Evolutionary conservation across 2,113 vertebrate species (phyloP), one percentile per base, ranked within the genome.

Genomic region (Triplophysa tibetana): DNA sequence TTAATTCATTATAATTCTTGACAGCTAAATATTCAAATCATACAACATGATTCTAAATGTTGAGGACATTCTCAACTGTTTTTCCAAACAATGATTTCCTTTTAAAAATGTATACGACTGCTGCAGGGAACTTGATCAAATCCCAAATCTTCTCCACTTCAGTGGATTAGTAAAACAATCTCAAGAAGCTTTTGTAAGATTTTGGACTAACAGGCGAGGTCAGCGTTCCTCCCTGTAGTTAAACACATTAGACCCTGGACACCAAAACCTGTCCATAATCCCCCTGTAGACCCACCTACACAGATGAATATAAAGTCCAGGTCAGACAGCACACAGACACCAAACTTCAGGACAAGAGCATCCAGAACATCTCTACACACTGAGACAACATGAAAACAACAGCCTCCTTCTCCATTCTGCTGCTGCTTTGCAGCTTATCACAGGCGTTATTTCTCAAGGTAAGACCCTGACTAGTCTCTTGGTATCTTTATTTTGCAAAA

Each of bases 321-420:
- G 17, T 64, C 16, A 9, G 19, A n/a, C 41, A 6, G 21, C 43
- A 19, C 2, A 61, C 75, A 75, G 24, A 78, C 81, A 75, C 2
- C 6, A 41, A 60, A 65, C 45, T 11, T 26, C 33, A 66, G 19
- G n/a, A 45, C 73, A 66, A 74, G 21, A 69, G 69, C 54, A 77
- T 78, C 81, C 56, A 52, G 72, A 82, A 67, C 63, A 74, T 81
- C 76, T 81, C 56, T 24, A 79, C 26, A 75, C 77, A 77, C 81
- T 48, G 60, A 78, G 77, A 26, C 65, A 78, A 80, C 61, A 87
- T 87, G 84, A 73, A 80, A 12, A 74, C 70, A 62, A 86, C 11
- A 83, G 63, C 62, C 10, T 68, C 77, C 56, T 48, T 81, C 61
- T 70, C 76, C 45, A 43, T 84, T 79, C 79, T 83, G 13, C 63